Base-by-base conservation (phyloP, 2,113 vertebrate genomes). In the Marcusenius ussheri region DNA sequence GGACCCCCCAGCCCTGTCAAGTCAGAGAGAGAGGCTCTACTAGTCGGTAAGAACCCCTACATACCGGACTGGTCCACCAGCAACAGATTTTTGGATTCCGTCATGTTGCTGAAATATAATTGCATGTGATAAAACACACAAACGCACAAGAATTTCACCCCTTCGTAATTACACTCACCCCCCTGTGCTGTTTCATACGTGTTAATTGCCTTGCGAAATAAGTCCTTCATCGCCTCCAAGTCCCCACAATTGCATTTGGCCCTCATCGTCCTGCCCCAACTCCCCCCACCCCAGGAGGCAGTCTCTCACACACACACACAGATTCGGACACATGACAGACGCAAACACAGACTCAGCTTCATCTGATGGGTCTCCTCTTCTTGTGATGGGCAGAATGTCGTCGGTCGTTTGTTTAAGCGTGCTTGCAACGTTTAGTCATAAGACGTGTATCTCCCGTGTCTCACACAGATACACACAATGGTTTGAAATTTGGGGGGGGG, bases 21-120 rank as follows among this genome's bases (percentile, higher is more conserved):
- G 89, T 98, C 97, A 0, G 97, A 99, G 91, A 96, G 98, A 27
- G 97, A 99, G 92, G 97, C 97, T 35, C 94, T 99, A 53, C 94
- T 99, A 15, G 98, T 99, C 19, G 98, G 98, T 99, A 94, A 94
- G 97, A 80, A 13, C 39, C 15, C 2, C 27, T 42, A 3, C 31
- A n/a, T 15, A 51, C 56, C 27, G 11, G 21, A 53, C 46, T 50
- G 3, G 53, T 9, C 15, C 7, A 19, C 8, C 51, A 42, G 47
- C 50, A 47, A 15, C 19, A 46, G 46, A 45, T 85, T 56, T 56
- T 51, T 21, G 70, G 53, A 15, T 17, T 49, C 3, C 15, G 6
- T 42, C 83, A 58, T 62, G 21, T 31, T 50, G 85, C 58, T 90
- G 87, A 21, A 66, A 87, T 87, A 50, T 89, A 89, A 89, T 89